phyloP scores from a whole-genome alignment of 2,888 invertebrate species.

The Quadroppia sp. region DNA sequence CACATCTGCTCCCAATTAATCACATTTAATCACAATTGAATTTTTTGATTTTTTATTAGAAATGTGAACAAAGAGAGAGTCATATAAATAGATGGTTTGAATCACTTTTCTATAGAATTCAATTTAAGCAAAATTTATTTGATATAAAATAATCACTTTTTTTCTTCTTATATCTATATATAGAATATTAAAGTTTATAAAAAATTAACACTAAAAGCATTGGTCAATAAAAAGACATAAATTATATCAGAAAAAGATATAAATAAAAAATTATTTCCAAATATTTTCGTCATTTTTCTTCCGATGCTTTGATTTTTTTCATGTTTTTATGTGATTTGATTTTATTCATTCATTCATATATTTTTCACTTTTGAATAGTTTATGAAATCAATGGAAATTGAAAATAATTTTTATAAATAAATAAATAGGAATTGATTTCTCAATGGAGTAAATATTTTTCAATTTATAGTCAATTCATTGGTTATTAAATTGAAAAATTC shows the following conservation, averaged over 20 bases:
- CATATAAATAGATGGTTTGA: background rate
- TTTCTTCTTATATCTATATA: background rate
- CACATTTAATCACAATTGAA: background rate
- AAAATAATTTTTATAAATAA: background rate
- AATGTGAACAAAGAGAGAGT: no score
- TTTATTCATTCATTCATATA: constrained; percentile 4
- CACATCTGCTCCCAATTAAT: constrained; percentile 12
- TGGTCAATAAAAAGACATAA: background rate
- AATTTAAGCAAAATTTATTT: background rate
- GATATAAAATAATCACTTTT: background rate
- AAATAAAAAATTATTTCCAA: background rate
- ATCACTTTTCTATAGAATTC: background rate
- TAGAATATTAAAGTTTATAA: background rate
- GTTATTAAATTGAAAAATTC: no score
- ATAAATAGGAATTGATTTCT: background rate
- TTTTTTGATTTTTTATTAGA: no score
- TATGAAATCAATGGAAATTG: background rate
- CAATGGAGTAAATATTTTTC: no score
- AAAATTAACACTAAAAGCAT: background rate
- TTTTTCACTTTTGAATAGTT: background rate
- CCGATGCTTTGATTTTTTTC: background rate
- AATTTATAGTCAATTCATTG: no score
- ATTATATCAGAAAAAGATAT: background rate
- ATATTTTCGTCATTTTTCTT: background rate
- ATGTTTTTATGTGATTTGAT: background rate